These are phyloP conservation scores for Peribatodes rhomboidaria DNA, from an alignment of 2,888 invertebrate species.

Conservation along the genomic window DNA sequence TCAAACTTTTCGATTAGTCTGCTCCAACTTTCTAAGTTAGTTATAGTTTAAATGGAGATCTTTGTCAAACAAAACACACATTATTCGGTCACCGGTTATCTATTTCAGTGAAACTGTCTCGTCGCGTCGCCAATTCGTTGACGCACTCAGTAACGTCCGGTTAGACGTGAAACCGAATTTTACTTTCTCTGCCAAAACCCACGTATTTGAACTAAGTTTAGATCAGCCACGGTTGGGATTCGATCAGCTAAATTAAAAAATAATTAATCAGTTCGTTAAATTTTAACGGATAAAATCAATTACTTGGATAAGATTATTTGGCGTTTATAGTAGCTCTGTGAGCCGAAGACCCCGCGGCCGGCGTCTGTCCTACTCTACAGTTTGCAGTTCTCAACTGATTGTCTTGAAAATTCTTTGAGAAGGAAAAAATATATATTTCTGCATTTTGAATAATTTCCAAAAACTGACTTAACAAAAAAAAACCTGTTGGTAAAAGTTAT, in stretches of 20 bases:
- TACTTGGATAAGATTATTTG: neutral
- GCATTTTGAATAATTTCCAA: too few relatives aligned
- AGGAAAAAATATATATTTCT: too few relatives aligned
- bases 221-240: conserved; percentile 51
- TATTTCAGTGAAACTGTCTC: conserved; percentile 45
- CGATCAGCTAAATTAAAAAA: conserved; percentile 3
- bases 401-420: too few relatives aligned
- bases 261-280: conserved; percentile 3
- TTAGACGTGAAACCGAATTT: conserved; percentile 57
- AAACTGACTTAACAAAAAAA: too few relatives aligned
- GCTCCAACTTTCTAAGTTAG: too few relatives aligned
- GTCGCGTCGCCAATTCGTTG: conserved; percentile 38
- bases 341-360: too few relatives aligned
- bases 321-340: too few relatives aligned
- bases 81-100: conserved; percentile 38
- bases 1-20: too few relatives aligned
- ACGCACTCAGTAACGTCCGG: conserved; percentile 41
- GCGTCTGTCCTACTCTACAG: too few relatives aligned
- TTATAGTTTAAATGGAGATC: too few relatives aligned
- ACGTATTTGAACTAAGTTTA: conserved; percentile 62
- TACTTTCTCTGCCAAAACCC: conserved; percentile 62
- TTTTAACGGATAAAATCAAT: neutral
- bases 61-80: conserved; percentile 22
- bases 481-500: too few relatives aligned
- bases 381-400: too few relatives aligned